Percentiles rank a stretch among this genome's conserved stretches.
Evolutionary conservation across 2,113 vertebrate genomes (phyloP).

Genomic region (Triplophysa siluroides): DNA sequence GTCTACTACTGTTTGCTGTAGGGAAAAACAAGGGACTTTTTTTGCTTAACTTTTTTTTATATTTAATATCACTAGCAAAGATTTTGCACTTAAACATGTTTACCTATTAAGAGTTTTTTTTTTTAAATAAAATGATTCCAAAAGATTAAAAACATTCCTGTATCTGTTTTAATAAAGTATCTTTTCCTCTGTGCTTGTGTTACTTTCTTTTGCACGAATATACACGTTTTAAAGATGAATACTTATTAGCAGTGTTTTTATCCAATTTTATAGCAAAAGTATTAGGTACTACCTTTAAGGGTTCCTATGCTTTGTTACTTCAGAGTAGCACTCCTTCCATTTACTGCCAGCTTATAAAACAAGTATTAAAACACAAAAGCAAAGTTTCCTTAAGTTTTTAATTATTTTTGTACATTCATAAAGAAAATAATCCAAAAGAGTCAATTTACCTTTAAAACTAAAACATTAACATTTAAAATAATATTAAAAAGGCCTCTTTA

Average conservation of each 20-base stretch:
- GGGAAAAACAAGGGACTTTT: conserved; percentile 72
- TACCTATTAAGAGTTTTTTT: conserved; percentile 70
- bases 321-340: too few species aligned
- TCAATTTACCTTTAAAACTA: conserved; percentile 55
- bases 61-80: conserved; percentile 75
- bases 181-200: conserved; percentile 55
- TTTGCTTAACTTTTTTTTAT: conserved; percentile 64
- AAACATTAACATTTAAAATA: conserved; percentile 64
- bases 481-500: conserved; percentile 55
- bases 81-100: conserved; percentile 81
- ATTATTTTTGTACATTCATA: conserved; percentile 74
- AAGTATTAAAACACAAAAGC: conserved; percentile 25
- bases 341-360: background rate
- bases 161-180: conserved; percentile 74
- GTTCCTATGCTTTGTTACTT: background rate
- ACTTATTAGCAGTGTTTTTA: too few species aligned
- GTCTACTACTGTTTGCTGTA: conserved; percentile 74
- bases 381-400: conserved; percentile 65
- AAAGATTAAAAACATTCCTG: conserved; percentile 68
- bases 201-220: background rate
- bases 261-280: too few species aligned
- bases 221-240: too few species aligned
- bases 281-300: too few species aligned
- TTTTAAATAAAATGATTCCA: conserved; percentile 63
- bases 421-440: conserved; percentile 58